Conservation (phyloP, 2,888 invertebrate genomes). For the Loripinus fragilis region DNA sequence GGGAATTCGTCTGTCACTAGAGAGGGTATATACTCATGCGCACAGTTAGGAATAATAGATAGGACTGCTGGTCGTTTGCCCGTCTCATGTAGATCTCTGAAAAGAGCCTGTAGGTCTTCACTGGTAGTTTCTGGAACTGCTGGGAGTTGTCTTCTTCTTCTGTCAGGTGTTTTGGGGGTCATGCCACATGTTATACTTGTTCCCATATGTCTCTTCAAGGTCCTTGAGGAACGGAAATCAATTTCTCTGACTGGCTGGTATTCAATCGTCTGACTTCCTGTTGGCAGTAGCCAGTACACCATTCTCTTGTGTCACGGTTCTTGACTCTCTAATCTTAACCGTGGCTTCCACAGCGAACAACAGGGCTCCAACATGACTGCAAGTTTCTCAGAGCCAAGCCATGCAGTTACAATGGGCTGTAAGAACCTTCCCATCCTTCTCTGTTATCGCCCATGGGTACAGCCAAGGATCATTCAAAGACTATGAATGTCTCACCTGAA, state of each 20-base stretch:
- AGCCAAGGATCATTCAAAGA: slow-evolving; percentile 37
- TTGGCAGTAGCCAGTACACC: slow-evolving; percentile 56
- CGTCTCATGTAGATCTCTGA: neutral
- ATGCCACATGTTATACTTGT: no score
- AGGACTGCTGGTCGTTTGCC: neutral
- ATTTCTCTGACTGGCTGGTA: slow-evolving; percentile 34
- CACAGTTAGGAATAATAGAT: neutral
- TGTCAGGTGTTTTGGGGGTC: no score
- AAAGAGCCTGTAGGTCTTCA: neutral
- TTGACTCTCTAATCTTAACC: slow-evolving; percentile 41
- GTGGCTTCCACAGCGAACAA: slow-evolving; percentile 56
- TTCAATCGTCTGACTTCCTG: slow-evolving; percentile 15
- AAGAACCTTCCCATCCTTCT: slow-evolving; percentile 30
- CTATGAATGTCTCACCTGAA: slow-evolving; percentile 55
- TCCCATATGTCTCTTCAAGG: slow-evolving; percentile 89
- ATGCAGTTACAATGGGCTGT: slow-evolving; percentile 64
- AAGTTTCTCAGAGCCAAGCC: slow-evolving; percentile 63
- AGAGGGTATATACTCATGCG: neutral
- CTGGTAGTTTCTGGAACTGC: no score
- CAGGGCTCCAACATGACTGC: slow-evolving; percentile 59
- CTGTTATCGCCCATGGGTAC: slow-evolving; percentile 48
- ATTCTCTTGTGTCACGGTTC: slow-evolving; percentile 52
- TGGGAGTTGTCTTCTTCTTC: no score
- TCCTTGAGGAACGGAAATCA: slow-evolving; percentile 35
- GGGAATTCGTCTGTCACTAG: neutral